phyloP scores from a whole-genome alignment of 2,888 invertebrate genomes.

The Abrostola tripartita region DNA sequence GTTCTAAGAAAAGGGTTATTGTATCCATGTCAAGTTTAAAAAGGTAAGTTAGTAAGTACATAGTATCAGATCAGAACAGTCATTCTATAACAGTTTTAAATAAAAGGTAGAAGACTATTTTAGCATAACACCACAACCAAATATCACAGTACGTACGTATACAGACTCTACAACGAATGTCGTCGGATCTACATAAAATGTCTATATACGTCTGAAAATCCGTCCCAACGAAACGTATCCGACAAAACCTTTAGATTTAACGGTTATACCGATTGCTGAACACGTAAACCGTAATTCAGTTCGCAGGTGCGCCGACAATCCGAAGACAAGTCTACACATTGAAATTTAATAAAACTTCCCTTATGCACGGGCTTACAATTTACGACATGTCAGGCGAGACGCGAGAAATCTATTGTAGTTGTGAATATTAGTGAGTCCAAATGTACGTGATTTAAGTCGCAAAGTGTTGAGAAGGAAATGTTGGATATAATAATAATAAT shows the following conservation, averaged over 20 bases:
- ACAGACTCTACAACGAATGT: neutral
- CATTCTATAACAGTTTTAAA: no score
- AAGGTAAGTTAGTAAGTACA: no score
- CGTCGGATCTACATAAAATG: neutral
- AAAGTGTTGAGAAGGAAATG: neutral
- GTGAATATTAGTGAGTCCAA: slow-evolving; percentile 43
- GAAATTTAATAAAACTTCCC: slow-evolving; percentile 82
- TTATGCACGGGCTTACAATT: slow-evolving; percentile 56
- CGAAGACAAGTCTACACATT: slow-evolving; percentile 74
- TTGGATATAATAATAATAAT: neutral
- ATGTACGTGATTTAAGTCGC: slow-evolving; percentile 36
- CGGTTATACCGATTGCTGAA: slow-evolving; percentile 61
- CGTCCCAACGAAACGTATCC: slow-evolving; percentile 20
- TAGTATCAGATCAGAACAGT: no score
- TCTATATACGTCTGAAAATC: slow-evolving; percentile 13
- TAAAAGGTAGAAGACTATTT: neutral
- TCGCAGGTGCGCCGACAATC: slow-evolving; percentile 80
- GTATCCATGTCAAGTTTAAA: no score
- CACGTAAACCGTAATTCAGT: slow-evolving; percentile 80
- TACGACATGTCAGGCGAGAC: slow-evolving; percentile 54
- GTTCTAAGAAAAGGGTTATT: no score
- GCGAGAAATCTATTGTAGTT: slow-evolving; percentile 49
- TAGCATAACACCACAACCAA: neutral
- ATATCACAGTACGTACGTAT: neutral
- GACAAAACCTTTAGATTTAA: slow-evolving; percentile 59